phyloP scores from a whole-genome alignment of 2,888 invertebrate genomes.

The Meteorus cinctellus region DNA sequence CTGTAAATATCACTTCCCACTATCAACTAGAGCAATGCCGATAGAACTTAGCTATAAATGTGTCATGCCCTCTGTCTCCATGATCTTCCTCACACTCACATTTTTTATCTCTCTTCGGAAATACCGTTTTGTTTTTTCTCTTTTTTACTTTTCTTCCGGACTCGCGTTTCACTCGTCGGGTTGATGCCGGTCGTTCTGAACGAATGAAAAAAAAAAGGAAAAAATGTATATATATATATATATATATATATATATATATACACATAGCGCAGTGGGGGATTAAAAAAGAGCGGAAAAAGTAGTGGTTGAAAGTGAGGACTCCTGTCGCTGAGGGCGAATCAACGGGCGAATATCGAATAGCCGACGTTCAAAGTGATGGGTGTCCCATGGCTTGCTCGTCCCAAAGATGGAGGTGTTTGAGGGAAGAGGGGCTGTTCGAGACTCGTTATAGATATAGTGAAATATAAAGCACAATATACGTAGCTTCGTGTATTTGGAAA shows the following conservation, averaged over 20 bases:
- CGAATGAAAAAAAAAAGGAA: slow-evolving; percentile 9
- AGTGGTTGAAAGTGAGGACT: slow-evolving; percentile 11
- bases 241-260: neutral
- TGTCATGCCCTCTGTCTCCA: neutral
- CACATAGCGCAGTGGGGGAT: neutral
- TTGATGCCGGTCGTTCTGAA: slow-evolving; percentile 33
- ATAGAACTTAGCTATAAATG: slow-evolving; percentile 4
- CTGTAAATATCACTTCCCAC: neutral
- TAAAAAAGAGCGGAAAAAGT: neutral
- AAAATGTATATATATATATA: neutral
- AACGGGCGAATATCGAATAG: slow-evolving; percentile 45
- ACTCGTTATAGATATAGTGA: neutral
- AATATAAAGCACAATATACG: neutral
- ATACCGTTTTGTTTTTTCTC: neutral
- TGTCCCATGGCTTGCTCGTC: slow-evolving; percentile 36
- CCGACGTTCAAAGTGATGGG: slow-evolving; percentile 42
- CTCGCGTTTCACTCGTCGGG: slow-evolving; percentile 46
- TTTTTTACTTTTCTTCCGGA: slow-evolving; percentile 27
- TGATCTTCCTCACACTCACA: slow-evolving; percentile 11
- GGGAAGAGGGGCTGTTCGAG: neutral
- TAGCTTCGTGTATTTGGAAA: neutral
- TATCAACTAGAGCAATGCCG: neutral
- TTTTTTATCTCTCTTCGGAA: neutral
- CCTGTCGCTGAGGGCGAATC: slow-evolving; percentile 34
- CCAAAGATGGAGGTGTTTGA: neutral